These are phyloP conservation scores for Sesamia inferens DNA, from an alignment of 2,888 invertebrate genomes.

Conservation along the genomic window DNA sequence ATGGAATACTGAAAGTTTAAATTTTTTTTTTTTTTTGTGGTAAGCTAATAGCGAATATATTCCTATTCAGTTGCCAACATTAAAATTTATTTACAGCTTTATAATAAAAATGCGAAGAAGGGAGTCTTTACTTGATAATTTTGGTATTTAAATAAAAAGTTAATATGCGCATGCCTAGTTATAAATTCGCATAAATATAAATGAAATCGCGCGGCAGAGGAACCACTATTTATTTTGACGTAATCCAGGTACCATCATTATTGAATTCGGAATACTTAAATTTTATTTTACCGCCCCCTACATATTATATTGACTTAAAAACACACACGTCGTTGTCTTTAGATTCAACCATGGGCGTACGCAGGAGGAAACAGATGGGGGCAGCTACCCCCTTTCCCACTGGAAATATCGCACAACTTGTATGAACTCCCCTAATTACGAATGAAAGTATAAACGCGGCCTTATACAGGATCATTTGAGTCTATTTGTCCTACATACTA, in stretches of 20 bases:
- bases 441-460: too few species aligned
- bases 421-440: too few species aligned
- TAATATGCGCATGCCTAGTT: neutral
- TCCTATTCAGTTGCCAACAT: conserved; percentile 18
- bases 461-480: too few species aligned
- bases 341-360: too few species aligned
- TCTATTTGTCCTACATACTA: too few species aligned
- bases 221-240: neutral
- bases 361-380: too few species aligned
- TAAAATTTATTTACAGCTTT: neutral
- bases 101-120: neutral
- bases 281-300: conserved; percentile 13
- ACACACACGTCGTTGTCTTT: conserved; percentile 1
- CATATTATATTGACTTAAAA: conserved; percentile 13
- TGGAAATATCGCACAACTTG: too few species aligned
- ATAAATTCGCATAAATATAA: conserved; percentile 4
- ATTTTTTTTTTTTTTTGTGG: neutral
- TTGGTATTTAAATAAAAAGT: neutral
- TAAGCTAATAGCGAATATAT: neutral
- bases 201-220: neutral
- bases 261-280: conserved; percentile 13
- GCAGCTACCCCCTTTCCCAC: too few species aligned
- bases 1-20: conserved; percentile 41
- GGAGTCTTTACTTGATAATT: conserved; percentile 2
- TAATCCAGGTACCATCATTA: neutral